Base-by-base conservation (phyloP, 2,888 invertebrate genomes). In the Caenorhabditis auriculariae region DNA sequence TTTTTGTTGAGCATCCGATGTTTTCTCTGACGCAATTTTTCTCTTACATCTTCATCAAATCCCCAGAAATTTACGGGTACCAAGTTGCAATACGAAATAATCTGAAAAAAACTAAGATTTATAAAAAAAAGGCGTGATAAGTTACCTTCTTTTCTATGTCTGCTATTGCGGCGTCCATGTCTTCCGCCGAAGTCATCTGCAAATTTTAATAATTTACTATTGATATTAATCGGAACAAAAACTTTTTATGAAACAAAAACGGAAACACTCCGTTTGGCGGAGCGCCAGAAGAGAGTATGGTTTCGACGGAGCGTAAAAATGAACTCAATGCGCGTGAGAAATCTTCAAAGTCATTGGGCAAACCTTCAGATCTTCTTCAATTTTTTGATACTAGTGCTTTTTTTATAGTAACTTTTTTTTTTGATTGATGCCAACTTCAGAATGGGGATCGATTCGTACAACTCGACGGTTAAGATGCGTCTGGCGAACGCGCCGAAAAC, bases 401-500 rank as follows among this genome's bases (percentile, higher is more conserved):
- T n/a, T n/a, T n/a, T n/a, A n/a, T n/a, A n/a, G n/a, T n/a, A 39
- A 39, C 6, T 39, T 39, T 6, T n/a, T 5, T 32, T 48, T 37
- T 51, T 43, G 32, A 45, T 27, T 51, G 46, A 3, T 5, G 48
- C 51, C 37, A 53, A 15, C 60, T 55, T 60, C 54, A 52, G 43
- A 41, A 62, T 62, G 62, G 54, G 54, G 17, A 54, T 51, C 21
- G 62, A 62, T 28, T 39, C 51, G 2, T 62, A 62, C 21, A 62
- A 62, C 27, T 54, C 57, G 21, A 54, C 57, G 23, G 58, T 62
- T 1, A 51, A 54, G 9, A 48, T 48, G 9, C 50, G 62, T 2
- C 47, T 62, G 2, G 39, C 47, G 82, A 94, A 90, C 51, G 94
- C 95, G 15, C 89, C 90, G 76, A 95, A 95, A 85, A 96, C 95